Percentiles rank a stretch among this genome's conserved stretches.
Evolutionary conservation across 2,113 vertebrate species (phyloP).

Genomic region (Cricetomys ansorgei): DNA sequence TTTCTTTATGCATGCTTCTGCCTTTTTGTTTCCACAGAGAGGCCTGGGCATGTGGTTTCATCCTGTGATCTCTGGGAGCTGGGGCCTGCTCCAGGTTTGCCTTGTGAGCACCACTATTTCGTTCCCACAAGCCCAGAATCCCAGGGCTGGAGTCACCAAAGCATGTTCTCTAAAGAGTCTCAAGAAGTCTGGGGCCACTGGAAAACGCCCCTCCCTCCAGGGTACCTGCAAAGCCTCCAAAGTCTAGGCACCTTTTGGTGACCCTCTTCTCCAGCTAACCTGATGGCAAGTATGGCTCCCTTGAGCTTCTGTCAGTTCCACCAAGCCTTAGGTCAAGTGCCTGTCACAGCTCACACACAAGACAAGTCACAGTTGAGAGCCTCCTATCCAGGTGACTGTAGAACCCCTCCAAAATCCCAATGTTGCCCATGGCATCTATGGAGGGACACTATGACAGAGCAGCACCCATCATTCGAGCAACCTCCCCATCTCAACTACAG

Average conservation of each 20-base stretch:
- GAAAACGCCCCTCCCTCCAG: not conserved
- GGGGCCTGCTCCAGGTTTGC: not conserved
- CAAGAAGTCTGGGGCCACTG: not conserved
- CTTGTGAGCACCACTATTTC: too few species aligned
- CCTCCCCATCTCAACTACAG: not conserved
- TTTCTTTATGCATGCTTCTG: too few species aligned
- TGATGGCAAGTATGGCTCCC: not conserved
- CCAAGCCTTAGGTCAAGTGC: not conserved
- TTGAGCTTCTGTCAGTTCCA: not conserved
- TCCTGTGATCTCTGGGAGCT: not conserved
- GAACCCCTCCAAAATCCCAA: not conserved
- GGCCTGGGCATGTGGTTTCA: too few species aligned
- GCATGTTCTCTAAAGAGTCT: not conserved
- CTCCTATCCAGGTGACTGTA: not conserved
- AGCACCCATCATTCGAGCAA: not conserved
- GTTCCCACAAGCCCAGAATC: not conserved
- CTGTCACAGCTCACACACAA: not conserved
- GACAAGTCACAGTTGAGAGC: not conserved
- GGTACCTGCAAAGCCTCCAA: not conserved
- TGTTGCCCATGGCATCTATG: not conserved
- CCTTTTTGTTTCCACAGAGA: not conserved
- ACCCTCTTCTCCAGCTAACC: not conserved
- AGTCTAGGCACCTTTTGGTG: not conserved
- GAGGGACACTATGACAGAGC: not conserved
- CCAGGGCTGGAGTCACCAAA: not conserved